Base-by-base conservation (phyloP, 2,113 vertebrate species). In the Vimba vimba region DNA sequence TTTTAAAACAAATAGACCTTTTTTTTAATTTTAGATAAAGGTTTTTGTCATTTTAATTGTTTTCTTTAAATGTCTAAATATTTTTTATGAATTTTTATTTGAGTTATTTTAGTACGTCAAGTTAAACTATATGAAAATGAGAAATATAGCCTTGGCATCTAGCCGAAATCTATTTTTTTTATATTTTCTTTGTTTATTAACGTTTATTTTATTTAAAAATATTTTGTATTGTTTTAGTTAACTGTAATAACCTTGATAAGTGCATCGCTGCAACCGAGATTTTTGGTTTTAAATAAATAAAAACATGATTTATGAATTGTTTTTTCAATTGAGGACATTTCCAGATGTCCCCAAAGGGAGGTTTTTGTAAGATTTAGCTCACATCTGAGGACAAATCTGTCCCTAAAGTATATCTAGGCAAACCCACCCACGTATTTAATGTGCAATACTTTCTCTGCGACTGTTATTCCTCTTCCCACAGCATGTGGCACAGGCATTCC, bases 311-410 rank as follows among this genome's bases (percentile, higher is more conserved):
- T 77, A 77, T 77, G 75, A 30, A 55, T 55, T 23, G 47, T 77
- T 77, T 55, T 77, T 77, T 50, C 27, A 21, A 8, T 77, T 55
- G 25, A 77, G 4, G 8, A 77, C 25, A 17, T 77, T 30, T 77
- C 75, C 75, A 77, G 50, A 77, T 77, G 75, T 55, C 50, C 8
- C 75, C 47, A 52, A 30, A 77, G 50, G 47, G 27, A 77, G 74
- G 6, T 73, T 77, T 75, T 77, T 55, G 75, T 55, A 17, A 4
- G 50, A 77, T 77, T 77, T 55, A 77, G 50, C 47, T 77, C 50
- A 21, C 15, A 4, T 55, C 45, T 77, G 47, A 77, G 27, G 50
- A 30, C 45, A 30, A 11, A 55, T 55, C 21, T 52, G 15, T 55
- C 75, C 9, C 75, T 50, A 21, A 30, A 55, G 47, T 17, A 55